A percentile compares a stretch with the other conserved stretches of the same genome.
Conservation (phyloP, 2,888 invertebrate species). For the Apotomis capreana region DNA sequence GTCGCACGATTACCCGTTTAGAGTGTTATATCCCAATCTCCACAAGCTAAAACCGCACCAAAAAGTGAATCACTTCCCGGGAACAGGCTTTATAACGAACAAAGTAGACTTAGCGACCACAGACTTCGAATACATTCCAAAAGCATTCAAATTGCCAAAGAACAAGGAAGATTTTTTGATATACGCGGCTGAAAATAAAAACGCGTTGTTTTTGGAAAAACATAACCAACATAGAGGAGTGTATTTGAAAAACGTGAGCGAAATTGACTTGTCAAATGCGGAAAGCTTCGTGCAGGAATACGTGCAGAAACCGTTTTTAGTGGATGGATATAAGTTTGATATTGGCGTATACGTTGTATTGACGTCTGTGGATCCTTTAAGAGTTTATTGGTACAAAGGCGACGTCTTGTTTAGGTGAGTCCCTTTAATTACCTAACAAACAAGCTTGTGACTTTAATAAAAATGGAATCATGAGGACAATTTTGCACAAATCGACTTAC, state of each 20-base stretch:
- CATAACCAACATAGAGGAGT: slow-evolving; percentile 96
- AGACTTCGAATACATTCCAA: slow-evolving; percentile 90
- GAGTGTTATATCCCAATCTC: slow-evolving; percentile 76
- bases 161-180: slow-evolving; percentile 87
- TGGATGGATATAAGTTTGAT: slow-evolving; percentile 98
- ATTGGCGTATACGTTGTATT: slow-evolving; percentile 97
- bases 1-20: slow-evolving; percentile 97
- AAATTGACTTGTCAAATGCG: slow-evolving; percentile 87
- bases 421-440: not conserved
- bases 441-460: not conserved
- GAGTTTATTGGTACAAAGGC: slow-evolving; percentile 94
- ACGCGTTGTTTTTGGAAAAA: slow-evolving; percentile 93
- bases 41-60: slow-evolving; percentile 87
- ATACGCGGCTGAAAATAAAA: slow-evolving; percentile 86
- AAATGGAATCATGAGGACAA: not conserved
- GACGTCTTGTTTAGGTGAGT: slow-evolving; percentile 93
- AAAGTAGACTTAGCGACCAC: slow-evolving; percentile 94
- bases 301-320: slow-evolving; percentile 92
- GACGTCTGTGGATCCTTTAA: slow-evolving; percentile 94
- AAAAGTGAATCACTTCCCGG: slow-evolving; percentile 96
- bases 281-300: slow-evolving; percentile 96
- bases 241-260: slow-evolving; percentile 86
- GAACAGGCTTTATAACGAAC: slow-evolving; percentile 95
- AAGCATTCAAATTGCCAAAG: slow-evolving; percentile 93
- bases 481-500: no score